Evolutionary conservation across 2,888 invertebrate species (phyloP), one percentile per base, ranked within the genome.

Genomic region (Cerastis rubricosa): DNA sequence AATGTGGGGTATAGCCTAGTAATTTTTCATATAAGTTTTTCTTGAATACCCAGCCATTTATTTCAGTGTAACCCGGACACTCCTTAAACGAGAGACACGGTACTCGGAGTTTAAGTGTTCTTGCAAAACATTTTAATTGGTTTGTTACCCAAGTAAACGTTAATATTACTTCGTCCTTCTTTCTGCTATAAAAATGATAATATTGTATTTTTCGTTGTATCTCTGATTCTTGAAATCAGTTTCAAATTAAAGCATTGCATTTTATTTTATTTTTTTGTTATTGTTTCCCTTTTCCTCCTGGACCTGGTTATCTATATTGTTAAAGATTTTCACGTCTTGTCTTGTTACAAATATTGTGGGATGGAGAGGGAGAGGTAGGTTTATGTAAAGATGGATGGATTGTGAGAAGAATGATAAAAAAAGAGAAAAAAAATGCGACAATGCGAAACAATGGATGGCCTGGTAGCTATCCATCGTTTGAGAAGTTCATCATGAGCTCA

Each of bases 211-310:
- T 43, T 29, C 11, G 8, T 19, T 45, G 17, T 29, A 19, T 45
- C 0, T 12, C 8, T 54, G 49, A 7, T n/a, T 45, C 6, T 54
- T 29, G 17, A 35, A 57, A 57, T 29, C 4, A 9, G 11, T 57
- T 57, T 59, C 5, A 40, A 74, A 74, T 40, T 59, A 74, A 74
- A 59, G 11, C 17, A 12, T 65, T 67, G n/a, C 14, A 65, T 35
- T 47, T 35, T 12, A 25, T 25, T 19, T 17, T 54, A 9, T 64
- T 9, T 4, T 17, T 25, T 19, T 17, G n/a, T 45, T 45, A n/a
- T 4, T 59, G 8, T 1, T n/a, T 49, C 0, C 12, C 7, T 1
- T 40, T 22, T 67, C 6, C 7, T 5, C 8, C 8, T 68, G 9
- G 0, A 19, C 11, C 11, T 19, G 7, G 25, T 54, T 57, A 25